These are phyloP conservation scores for Sciurus vulgaris DNA, from an alignment of 2,797 vertebrate species.

Conservation along the genomic window DNA sequence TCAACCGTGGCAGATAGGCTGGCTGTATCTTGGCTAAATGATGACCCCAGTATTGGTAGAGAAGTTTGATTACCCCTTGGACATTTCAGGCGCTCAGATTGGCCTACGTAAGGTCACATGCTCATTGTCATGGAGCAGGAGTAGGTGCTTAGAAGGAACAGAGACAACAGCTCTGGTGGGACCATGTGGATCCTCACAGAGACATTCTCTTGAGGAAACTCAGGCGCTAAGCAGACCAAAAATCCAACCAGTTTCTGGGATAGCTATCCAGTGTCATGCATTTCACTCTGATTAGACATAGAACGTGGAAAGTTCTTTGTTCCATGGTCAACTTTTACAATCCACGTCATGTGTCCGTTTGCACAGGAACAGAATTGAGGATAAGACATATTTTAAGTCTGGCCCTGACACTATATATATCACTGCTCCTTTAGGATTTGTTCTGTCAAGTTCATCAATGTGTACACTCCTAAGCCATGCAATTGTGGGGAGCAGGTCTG, in stretches of 20 bases:
- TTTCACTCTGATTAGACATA: neutral
- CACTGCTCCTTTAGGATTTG: neutral
- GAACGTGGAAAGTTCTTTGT: conserved; percentile 14
- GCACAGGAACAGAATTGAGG: neutral
- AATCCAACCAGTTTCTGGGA: neutral
- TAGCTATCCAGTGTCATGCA: neutral
- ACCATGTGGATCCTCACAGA: neutral
- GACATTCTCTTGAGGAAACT: neutral
- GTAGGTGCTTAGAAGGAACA: neutral
- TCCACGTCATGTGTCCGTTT: conserved; percentile 4
- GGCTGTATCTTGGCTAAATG: neutral
- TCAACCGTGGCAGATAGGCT: neutral
- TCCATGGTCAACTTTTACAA: neutral
- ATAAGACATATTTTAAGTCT: neutral
- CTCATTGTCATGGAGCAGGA: neutral
- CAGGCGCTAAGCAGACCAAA: neutral
- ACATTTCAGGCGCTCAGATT: neutral
- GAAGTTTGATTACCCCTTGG: neutral
- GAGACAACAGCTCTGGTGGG: neutral
- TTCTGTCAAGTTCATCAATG: conserved; percentile 30
- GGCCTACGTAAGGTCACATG: neutral
- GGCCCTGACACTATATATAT: neutral
- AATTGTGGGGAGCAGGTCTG: neutral
- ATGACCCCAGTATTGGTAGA: neutral
- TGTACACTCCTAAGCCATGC: neutral